Conservation (phyloP, 35 echinoderm and acorn worm species). For the Patiria miniata region DNA sequence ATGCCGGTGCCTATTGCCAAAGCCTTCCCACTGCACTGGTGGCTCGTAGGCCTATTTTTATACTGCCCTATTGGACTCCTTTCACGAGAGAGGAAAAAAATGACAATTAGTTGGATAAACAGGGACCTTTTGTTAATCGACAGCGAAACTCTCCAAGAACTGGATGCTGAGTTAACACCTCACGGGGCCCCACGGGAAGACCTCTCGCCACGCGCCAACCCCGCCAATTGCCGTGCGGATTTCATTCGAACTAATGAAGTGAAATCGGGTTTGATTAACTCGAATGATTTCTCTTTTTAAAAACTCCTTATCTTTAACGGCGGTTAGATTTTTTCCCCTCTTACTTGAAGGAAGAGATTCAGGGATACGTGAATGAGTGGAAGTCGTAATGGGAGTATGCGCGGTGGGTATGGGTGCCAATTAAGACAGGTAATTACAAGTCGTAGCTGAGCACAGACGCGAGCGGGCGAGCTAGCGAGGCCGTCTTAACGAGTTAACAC, state of each 20-base stretch:
- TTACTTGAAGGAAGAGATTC: not conserved
- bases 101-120: constrained; percentile 31
- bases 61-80: too few relatives aligned
- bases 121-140: constrained; percentile 11
- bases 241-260: constrained; percentile 26
- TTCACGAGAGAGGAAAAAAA: too few relatives aligned
- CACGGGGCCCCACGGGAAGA: not conserved
- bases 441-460: not conserved
- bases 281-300: not conserved
- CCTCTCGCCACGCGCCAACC: not conserved
- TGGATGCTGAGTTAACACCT: not conserved
- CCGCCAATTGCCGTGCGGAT: not conserved
- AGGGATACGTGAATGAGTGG: not conserved
- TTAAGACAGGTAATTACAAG: constrained; percentile 25
- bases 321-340: not conserved
- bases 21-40: too few relatives aligned
- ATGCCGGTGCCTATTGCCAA: too few relatives aligned
- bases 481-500: constrained; percentile 22
- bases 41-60: too few relatives aligned
- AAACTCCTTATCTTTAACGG: not conserved
- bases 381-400: not conserved
- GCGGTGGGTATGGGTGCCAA: not conserved
- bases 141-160: not conserved
- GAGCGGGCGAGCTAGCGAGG: not conserved
- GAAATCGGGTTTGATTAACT: constrained; percentile 25